Conservation (phyloP, 1,140 invertebrate genomes). For the Ceratina calcarata region DNA sequence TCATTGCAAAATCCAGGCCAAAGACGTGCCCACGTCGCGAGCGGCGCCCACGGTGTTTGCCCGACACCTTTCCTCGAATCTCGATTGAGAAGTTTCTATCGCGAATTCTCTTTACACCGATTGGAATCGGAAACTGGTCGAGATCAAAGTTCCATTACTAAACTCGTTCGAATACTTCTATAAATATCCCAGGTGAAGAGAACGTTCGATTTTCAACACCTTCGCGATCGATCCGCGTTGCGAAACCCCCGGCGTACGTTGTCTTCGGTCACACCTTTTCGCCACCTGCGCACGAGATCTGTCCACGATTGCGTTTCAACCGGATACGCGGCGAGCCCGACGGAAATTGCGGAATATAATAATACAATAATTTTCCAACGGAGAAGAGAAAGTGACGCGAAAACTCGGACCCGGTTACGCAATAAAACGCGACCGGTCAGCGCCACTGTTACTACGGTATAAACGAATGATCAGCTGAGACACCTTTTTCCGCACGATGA, state of each 20-base stretch:
- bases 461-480: no score
- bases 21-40: slow-evolving; percentile 49
- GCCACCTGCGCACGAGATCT: slow-evolving; percentile 23
- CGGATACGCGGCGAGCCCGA: slow-evolving; percentile 59
- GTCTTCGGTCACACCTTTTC: slow-evolving; percentile 40
- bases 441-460: neutral
- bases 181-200: neutral
- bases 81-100: slow-evolving; percentile 21
- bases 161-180: neutral
- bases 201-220: slow-evolving; percentile 9
- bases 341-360: slow-evolving; percentile 73
- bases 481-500: neutral
- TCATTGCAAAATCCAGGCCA: slow-evolving; percentile 25
- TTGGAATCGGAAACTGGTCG: no score
- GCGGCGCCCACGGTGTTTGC: slow-evolving; percentile 55
- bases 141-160: neutral
- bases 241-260: slow-evolving; percentile 5
- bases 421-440: neutral
- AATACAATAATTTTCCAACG: slow-evolving; percentile 70
- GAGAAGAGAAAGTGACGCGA: slow-evolving; percentile 58
- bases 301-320: slow-evolving; percentile 54
- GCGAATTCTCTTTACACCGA: no score
- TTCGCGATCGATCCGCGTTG: slow-evolving; percentile 18
- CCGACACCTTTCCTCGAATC: slow-evolving; percentile 39
- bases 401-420: slow-evolving; percentile 17